A percentile compares a stretch with the other conserved stretches of the same genome.
Conservation (phyloP, 2,113 vertebrate species). For the Cisticola juncidis region DNA sequence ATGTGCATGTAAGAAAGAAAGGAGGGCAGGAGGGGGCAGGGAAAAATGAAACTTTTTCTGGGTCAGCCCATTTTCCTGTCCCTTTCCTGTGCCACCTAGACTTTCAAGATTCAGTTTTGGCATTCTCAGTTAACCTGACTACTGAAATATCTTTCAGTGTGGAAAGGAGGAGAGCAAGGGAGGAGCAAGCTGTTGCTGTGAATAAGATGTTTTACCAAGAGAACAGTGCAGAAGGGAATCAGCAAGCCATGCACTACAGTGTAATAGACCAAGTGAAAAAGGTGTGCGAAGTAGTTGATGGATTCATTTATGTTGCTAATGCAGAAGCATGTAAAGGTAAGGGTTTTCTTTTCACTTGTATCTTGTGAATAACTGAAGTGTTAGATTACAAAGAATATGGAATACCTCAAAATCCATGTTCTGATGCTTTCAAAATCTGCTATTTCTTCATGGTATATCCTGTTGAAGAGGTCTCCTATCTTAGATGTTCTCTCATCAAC, state of each 20-base stretch:
- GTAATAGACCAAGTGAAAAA: conserved; percentile 87
- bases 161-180: conserved; percentile 86
- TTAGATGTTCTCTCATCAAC: background rate
- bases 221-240: conserved; percentile 46
- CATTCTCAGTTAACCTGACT: background rate
- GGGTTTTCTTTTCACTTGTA: background rate
- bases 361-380: background rate
- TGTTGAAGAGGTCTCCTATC: background rate
- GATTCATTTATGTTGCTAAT: conserved; percentile 94
- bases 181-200: conserved; percentile 74
- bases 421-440: background rate
- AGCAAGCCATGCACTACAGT: conserved; percentile 67
- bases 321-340: conserved; percentile 85
- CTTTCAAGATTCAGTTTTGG: background rate
- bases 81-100: background rate
- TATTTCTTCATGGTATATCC: background rate
- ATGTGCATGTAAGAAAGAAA: background rate
- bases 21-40: rapidly evolving
- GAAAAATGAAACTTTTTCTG: background rate
- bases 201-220: conserved; percentile 87
- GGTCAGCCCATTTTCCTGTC: background rate
- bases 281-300: conserved; percentile 87
- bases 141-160: conserved; percentile 72
- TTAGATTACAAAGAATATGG: background rate
- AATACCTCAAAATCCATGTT: background rate